Evolutionary conservation across 35 echinoderm and acorn worm species (phyloP).

Genomic region (Heliocidaris erythrogramma): DNA sequence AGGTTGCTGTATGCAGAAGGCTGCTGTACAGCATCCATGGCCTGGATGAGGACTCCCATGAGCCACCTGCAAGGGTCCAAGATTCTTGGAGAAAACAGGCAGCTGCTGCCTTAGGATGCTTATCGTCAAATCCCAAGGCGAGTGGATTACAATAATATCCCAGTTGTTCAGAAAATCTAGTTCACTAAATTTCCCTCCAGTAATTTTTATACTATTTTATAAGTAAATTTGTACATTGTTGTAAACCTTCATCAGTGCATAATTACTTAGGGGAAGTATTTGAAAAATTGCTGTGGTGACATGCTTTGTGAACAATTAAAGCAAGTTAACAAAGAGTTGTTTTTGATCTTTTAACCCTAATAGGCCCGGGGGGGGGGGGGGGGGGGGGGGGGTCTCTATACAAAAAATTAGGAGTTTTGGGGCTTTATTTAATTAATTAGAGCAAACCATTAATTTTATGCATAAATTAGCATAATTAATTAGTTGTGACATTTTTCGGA

Average conservation of each 20-base stretch:
- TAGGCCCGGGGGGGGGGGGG: too few species aligned
- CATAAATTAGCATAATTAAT: too few species aligned
- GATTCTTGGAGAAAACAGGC: conserved; percentile 31
- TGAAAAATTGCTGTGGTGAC: background rate
- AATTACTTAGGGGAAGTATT: background rate
- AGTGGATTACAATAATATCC: background rate
- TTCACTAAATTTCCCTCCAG: background rate
- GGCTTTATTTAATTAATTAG: too few species aligned
- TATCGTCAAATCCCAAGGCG: background rate
- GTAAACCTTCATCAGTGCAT: background rate
- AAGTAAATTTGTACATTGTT: background rate
- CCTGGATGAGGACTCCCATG: conserved; percentile 25
- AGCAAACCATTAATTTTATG: too few species aligned
- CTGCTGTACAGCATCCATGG: conserved; percentile 5
- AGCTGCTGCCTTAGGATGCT: conserved; percentile 2
- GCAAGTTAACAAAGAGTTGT: too few species aligned
- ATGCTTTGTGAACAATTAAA: background rate
- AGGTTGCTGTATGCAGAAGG: conserved; percentile 15
- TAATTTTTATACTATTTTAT: background rate
- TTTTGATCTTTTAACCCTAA: too few species aligned
- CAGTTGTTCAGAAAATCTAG: background rate
- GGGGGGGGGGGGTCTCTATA: too few species aligned
- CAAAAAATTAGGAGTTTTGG: too few species aligned
- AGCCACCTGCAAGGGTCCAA: background rate
- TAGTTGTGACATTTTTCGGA: too few species aligned